These are phyloP conservation scores for Aproaerema taeniolella DNA, from an alignment of 2,888 invertebrate genomes.

Conservation along the genomic window DNA sequence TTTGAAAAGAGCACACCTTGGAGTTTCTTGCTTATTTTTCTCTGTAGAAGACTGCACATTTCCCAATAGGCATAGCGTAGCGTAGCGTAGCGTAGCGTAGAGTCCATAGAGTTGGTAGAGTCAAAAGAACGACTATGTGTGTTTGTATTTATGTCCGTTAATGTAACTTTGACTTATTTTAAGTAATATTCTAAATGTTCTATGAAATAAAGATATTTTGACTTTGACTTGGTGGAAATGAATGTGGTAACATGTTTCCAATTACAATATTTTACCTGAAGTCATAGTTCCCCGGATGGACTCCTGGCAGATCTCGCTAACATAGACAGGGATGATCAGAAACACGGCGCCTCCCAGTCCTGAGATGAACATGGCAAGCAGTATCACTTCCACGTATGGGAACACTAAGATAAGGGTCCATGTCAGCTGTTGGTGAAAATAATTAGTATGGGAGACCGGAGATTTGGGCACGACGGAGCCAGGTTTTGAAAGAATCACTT, in stretches of 20 bases:
- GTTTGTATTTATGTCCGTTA: too few relatives aligned
- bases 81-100: background rate
- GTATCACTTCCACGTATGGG: conserved; percentile 40
- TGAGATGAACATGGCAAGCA: conserved; percentile 42
- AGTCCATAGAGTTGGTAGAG: too few relatives aligned
- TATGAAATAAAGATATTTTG: too few relatives aligned
- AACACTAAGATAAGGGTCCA: conserved; percentile 40
- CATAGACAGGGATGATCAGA: conserved; percentile 39
- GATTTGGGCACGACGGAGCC: too few relatives aligned
- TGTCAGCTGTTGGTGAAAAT: conserved; percentile 36
- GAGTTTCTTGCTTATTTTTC: too few relatives aligned
- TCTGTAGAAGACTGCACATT: too few relatives aligned
- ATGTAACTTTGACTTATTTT: too few relatives aligned
- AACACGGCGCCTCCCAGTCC: conserved; percentile 41
- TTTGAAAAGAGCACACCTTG: too few relatives aligned
- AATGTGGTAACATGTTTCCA: background rate
- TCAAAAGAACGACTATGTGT: too few relatives aligned
- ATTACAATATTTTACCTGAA: conserved; percentile 15
- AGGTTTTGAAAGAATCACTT: too few relatives aligned
- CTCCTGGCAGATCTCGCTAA: conserved; percentile 53
- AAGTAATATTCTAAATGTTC: too few relatives aligned
- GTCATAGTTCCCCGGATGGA: conserved; percentile 52
- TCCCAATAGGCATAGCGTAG: too few relatives aligned
- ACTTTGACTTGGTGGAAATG: background rate
- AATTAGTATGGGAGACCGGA: background rate